Conservation (phyloP, 2,113 vertebrate genomes). For the Cyprinodon brontotheroides region DNA sequence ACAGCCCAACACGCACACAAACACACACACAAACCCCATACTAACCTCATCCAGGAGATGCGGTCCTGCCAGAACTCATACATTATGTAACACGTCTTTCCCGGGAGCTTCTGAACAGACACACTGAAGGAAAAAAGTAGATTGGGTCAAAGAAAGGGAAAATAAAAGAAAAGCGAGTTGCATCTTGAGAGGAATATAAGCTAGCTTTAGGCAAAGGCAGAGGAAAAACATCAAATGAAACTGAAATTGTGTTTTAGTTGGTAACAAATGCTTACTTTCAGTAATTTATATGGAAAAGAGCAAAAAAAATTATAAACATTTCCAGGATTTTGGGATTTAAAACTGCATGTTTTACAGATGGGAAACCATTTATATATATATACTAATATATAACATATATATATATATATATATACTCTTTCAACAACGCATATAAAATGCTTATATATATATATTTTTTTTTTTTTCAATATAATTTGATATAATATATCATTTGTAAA, state of each 20-base stretch:
- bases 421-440: too few species aligned
- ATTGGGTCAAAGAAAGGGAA: constrained; percentile 31
- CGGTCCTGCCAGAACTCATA: constrained; percentile 95
- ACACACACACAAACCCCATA: constrained; percentile 44
- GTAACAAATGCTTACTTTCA: background rate
- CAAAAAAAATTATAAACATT: too few species aligned
- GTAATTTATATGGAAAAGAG: background rate
- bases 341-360: too few species aligned
- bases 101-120: constrained; percentile 86
- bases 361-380: too few species aligned
- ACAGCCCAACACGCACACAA: constrained; percentile 31
- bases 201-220: background rate
- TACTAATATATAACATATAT: too few species aligned
- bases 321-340: too few species aligned
- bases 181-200: constrained; percentile 15
- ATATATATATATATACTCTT: too few species aligned
- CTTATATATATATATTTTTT: too few species aligned
- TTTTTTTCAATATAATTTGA: too few species aligned
- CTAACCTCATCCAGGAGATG: constrained; percentile 93
- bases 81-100: constrained; percentile 87
- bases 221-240: background rate
- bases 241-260: background rate
- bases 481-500: too few species aligned
- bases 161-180: constrained; percentile 18
- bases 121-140: constrained; percentile 78